Evolutionary conservation across 92 coral and sea anemone genomes (phyloP), one percentile per base, ranked within the genome.

Genomic region (Heteractis magnifica): DNA sequence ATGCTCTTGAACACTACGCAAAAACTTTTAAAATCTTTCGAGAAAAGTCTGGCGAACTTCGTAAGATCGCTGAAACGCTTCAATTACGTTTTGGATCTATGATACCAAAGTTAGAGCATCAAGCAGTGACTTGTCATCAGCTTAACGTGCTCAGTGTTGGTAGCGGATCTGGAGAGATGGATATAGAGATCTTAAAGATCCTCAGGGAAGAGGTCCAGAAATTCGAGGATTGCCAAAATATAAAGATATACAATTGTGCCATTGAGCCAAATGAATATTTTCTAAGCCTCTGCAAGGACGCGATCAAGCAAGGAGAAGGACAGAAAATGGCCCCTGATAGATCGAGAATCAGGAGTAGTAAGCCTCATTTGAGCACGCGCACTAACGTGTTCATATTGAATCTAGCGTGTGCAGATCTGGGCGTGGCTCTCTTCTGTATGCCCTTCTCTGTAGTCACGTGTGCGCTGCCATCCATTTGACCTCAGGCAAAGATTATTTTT

Each of bases 371-470:
- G 86, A 94, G 94, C 84, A 91, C 94, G 89, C 92, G 90, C 86
- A 93, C 97, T 52, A 93, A 91, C 85, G 56, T 86, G 87, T 93
- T 93, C 79, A 88, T 93, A 72, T 55, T 88, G 48, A 93, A 91
- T 87, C 91, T 86, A 74, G 94, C 97, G 50, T 84, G 84, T 44
- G 92, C 94, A 16, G 97, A 93, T 64, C 44, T 93, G 71, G 92
- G 90, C 20, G 92, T 93, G 52, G 88, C 94, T 10, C 26, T 86
- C 20, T 15, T 89, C 49, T 86, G 94, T 73, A 75, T 93, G 86
- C 97, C 97, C 5, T 93, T 93, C 88, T 90, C 97, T 11, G 73
- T 93, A 20, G 80, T 90, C 91, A 90, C 92, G 75, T 88, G 91
- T 72, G 79, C 80, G 44, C 72, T 64, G 58, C 92, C n/a, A n/a